Percentiles rank a stretch among this genome's conserved stretches.
These are phyloP conservation scores for Cephus cinctus DNA, from an alignment of 1,140 invertebrate species.

Conservation along the genomic window DNA sequence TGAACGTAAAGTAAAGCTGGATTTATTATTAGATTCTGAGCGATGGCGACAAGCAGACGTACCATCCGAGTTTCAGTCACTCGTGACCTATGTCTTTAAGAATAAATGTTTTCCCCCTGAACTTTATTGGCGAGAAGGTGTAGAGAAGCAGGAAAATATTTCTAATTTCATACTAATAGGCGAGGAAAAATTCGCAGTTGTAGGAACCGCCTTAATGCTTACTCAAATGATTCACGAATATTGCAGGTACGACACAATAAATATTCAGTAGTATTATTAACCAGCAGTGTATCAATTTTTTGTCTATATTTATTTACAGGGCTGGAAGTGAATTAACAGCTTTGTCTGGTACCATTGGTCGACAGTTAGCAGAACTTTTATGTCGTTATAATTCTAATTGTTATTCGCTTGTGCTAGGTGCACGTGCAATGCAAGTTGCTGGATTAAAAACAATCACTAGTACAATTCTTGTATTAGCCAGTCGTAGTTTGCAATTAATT, in stretches of 20 bases:
- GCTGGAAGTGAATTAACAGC: constrained; percentile 61
- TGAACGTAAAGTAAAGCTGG: constrained; percentile 83
- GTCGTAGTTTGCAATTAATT: constrained; percentile 81
- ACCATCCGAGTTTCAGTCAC: constrained; percentile 78
- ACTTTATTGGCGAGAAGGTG: constrained; percentile 37
- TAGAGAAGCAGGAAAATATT: constrained; percentile 30
- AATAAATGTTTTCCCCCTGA: constrained; percentile 54
- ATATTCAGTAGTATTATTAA: neutral
- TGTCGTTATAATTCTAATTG: constrained; percentile 90
- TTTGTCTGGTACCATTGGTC: constrained; percentile 67
- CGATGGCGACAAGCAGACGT: constrained; percentile 94
- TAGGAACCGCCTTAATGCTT: constrained; percentile 81
- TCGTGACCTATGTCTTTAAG: constrained; percentile 60
- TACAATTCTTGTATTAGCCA: constrained; percentile 89
- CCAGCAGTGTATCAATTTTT: constrained; percentile 5
- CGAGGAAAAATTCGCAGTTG: constrained; percentile 81
- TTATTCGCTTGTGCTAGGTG: constrained; percentile 92
- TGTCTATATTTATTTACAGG: constrained; percentile 25
- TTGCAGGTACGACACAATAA: constrained; percentile 67
- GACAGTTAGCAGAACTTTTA: constrained; percentile 83
- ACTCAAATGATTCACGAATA: constrained; percentile 89
- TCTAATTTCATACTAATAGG: constrained; percentile 65
- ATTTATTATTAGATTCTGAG: constrained; percentile 83
- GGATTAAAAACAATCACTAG: constrained; percentile 96
- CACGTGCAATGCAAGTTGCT: constrained; percentile 90